These are phyloP conservation scores for Acrocephalus kingi DNA, from an alignment of 2,113 vertebrate genomes.

Conservation along the genomic window DNA sequence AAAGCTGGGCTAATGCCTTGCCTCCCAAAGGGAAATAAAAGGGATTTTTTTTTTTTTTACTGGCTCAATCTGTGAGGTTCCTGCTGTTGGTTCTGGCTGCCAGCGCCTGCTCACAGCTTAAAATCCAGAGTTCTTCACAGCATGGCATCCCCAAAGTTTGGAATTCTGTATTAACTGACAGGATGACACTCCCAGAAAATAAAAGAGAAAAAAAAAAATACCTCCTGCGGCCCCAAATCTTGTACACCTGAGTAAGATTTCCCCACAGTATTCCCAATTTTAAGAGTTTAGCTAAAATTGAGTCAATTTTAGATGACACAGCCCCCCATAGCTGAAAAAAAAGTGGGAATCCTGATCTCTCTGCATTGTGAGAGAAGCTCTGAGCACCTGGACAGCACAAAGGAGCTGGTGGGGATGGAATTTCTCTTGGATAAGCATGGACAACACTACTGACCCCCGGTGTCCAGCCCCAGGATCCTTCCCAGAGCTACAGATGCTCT, in stretches of 20 bases:
- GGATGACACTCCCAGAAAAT: background rate
- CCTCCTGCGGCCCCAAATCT: accelerated
- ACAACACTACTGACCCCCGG: background rate
- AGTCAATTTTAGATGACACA: background rate
- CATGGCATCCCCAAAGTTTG: background rate
- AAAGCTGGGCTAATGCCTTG: background rate
- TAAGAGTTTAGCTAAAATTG: background rate
- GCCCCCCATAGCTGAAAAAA: background rate
- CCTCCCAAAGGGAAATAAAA: background rate
- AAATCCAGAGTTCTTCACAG: background rate
- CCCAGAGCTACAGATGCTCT: background rate
- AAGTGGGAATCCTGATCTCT: background rate
- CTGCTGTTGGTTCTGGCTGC: background rate
- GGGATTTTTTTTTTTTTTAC: background rate
- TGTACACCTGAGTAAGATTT: background rate
- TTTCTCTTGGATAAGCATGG: background rate
- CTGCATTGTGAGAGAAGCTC: background rate
- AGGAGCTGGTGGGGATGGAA: background rate
- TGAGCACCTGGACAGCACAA: background rate
- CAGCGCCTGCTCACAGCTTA: background rate
- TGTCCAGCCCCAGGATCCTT: background rate
- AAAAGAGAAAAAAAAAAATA: background rate
- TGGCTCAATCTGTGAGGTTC: background rate
- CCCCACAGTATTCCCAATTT: background rate
- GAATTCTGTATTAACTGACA: background rate